Evolutionary conservation across 2,113 vertebrate species (phyloP), one percentile per base, ranked within the genome.

Genomic region (Rhabdornis inornatus): DNA sequence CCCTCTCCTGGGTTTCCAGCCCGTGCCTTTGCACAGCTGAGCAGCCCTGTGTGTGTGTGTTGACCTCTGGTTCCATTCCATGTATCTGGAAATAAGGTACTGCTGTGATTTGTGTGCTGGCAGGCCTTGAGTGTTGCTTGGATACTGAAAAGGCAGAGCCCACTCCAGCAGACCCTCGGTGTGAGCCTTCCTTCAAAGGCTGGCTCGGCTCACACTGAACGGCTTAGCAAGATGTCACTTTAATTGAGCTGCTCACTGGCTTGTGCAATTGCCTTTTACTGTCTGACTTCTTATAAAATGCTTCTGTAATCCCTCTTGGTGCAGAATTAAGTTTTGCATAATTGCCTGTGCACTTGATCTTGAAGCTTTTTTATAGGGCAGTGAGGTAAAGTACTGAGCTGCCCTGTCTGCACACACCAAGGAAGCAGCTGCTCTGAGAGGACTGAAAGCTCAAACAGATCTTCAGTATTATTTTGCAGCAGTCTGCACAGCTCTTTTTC

Each of bases 101-200:
- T 61, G 76, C 50, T 79, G 57, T 78, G 35, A 13, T 55, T 19
- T 27, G 35, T 79, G 83, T 85, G 92, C 92, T 83, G 66, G 75
- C 49, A 79, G 83, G 64, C 87, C 85, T 55, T 81, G 89, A 42
- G 1, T 30, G 97, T 97, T 98, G 97, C 97, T 92, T 96, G 97
- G 96, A 92, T 94, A 96, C 96, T 16, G 28, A 15, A 39, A 69
- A 64, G 81, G 74, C 68, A 19, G 24, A 64, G 52, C 69, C 68
- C 12, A 2, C 68, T 56, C 9, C 49, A 24, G 78, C 1, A 0
- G 72, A 25, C 82, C 70, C 72, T 91, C 0, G 9, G 56, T 2
- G 2, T 21, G 74, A 91, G 81, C 78, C 56, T 61, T 83, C 70
- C 44, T 86, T 84, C 45, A 74, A 63, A 84, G 78, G 63, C 59